Base-by-base conservation (phyloP, 2,797 vertebrate species). In the Eutrigla gurnardus region DNA sequence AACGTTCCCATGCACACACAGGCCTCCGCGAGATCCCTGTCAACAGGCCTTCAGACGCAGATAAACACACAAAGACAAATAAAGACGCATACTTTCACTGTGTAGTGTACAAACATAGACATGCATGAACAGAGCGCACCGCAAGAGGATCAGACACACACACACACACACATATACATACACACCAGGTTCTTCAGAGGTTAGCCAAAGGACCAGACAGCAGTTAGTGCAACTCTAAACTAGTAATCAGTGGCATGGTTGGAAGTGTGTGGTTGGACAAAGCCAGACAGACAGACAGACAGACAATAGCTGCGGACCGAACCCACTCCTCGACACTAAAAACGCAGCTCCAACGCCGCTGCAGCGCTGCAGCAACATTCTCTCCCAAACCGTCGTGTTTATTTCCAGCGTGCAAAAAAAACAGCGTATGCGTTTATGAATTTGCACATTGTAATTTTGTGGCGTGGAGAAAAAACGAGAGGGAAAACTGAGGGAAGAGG, bases 371-470 rank as follows among this genome's bases (percentile, higher is more conserved):
- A 81, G 65, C 62, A 25, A 65, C 80, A 77, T 87, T 88, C 82
- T 66, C 82, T 80, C 82, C 69, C 39, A 35, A 25, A 86, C 81
- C 77, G 25, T 75, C 70, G 5, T 85, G 89, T 93, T 93, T 94
- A 94, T 94, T 94, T 93, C 81, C 86, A 94, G 93, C 65, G 42
- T 76, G 81, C 84, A 91, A 92, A 94, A 91, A 92, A 94, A 94
- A 92, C 88, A 90, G 87, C 82, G 35, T 85, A 86, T 84, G 91
- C 83, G 77, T 92, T 90, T 91, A 90, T 87, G 89, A 92, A 92
- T 92, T 89, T 89, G 88, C 87, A 94, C 89, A 47, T 92, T 93
- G 93, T 94, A 94, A 95, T 95, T 95, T 95, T 94, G 96, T 92
- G 95, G 95, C 81, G 83, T 82, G 82, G 88, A 86, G 83, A 87